Conservation (phyloP, 2,113 vertebrate genomes). For the Chrysochloris asiatica region DNA sequence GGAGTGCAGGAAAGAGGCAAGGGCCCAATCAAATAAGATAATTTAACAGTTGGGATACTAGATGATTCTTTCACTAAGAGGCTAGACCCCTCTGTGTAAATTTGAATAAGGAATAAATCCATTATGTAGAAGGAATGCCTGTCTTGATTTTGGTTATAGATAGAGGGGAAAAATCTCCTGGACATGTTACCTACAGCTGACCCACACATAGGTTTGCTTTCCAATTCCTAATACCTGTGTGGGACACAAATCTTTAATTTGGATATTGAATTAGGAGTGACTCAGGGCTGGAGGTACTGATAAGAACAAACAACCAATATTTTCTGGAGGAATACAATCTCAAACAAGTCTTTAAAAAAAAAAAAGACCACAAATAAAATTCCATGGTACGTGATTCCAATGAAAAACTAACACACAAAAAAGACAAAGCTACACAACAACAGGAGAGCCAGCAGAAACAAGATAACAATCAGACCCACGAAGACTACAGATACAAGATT, state of each 20-base stretch:
- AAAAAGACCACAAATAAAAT: background rate
- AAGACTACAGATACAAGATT: background rate
- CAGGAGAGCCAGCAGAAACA: background rate
- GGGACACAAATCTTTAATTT: background rate
- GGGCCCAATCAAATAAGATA: background rate
- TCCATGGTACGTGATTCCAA: background rate
- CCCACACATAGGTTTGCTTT: background rate
- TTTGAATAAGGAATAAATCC: background rate
- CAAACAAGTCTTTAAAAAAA: background rate
- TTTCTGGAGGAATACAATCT: background rate
- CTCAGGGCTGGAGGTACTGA: background rate
- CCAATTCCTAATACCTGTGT: background rate
- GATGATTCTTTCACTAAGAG: background rate
- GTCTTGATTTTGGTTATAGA: background rate
- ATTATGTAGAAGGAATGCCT: background rate
- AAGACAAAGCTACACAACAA: background rate
- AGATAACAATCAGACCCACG: background rate
- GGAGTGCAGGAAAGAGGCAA: background rate
- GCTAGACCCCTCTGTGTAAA: background rate
- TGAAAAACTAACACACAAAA: slow-evolving; percentile 23
- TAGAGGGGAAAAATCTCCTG: background rate
- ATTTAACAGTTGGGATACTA: background rate
- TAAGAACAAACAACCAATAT: background rate
- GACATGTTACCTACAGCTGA: background rate
- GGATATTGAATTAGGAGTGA: background rate